Conservation (phyloP, 2,113 vertebrate genomes). For the Brienomyrus longianalis region DNA sequence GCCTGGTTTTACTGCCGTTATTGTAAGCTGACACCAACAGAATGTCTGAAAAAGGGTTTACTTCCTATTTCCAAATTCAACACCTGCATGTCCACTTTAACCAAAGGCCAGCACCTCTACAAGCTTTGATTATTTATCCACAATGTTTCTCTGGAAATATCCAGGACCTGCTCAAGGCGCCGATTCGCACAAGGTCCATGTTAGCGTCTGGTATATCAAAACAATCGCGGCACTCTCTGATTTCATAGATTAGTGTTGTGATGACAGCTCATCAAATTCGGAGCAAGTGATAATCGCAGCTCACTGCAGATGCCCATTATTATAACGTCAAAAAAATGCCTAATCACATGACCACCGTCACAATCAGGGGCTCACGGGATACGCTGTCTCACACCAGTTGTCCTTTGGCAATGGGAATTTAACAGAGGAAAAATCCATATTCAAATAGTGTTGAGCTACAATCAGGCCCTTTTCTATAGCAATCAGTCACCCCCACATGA, state of each 20-base stretch:
- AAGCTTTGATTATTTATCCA: not conserved
- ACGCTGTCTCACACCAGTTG: not conserved
- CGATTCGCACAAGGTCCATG: not conserved
- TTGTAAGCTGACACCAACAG: not conserved
- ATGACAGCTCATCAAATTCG: not conserved
- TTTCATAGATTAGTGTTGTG: constrained; percentile 15
- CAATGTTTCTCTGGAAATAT: not conserved
- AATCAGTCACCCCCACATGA: not conserved
- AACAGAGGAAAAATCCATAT: not conserved
- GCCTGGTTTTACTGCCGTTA: not conserved
- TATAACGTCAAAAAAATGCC: not conserved
- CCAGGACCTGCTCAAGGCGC: not conserved
- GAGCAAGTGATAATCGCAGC: not conserved
- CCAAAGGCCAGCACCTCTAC: not conserved
- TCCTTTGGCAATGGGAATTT: not conserved
- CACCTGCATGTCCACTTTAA: not conserved
- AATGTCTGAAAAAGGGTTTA: not conserved
- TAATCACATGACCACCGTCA: not conserved
- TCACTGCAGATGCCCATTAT: not conserved
- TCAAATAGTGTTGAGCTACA: not conserved
- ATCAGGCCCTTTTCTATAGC: not conserved
- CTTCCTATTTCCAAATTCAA: not conserved
- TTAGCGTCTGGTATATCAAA: constrained; percentile 2
- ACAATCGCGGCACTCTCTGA: not conserved
- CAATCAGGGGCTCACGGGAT: not conserved